Evolutionary conservation across 1,140 invertebrate species (phyloP), one percentile per base, ranked within the genome.

Genomic region (Macrobrachium rosenbergii): DNA sequence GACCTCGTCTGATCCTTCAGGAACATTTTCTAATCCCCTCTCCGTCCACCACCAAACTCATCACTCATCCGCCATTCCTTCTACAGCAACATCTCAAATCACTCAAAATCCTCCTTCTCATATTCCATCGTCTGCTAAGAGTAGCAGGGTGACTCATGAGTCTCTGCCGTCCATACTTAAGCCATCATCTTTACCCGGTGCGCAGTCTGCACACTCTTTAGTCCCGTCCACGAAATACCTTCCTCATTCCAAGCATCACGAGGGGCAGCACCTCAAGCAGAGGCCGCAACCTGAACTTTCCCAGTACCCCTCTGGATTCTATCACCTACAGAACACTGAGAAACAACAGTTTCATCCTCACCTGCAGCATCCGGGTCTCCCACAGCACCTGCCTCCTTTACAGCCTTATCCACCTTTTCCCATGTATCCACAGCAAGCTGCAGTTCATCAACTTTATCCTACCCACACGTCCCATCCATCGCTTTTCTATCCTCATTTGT

Each of bases 401-500:
- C 80, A 69, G 37, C 21, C 69, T 23, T 43, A 72, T n/a, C 69
- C 69, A 23, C 69, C 19, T n/a, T 43, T 17, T 5, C 64, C 19
- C 11, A n/a, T 28, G 23, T 45, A 67, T 43, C 69, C 28, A 11
- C 52, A 83, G 11, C 52, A 21, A 63, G 21, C 10, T 21, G 72
- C n/a, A 16, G 16, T 23, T 12, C 17, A 52, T 12, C 23, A 58
- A 59, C 6, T 59, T 23, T 23, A 62, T 17, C 84, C 69, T 37
- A 12, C 67, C 12, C 78, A 87, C 23, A 28, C 78, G 17, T 17
- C 78, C 21, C 84, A 87, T 37, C 85, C 85, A 16, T 87, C 85
- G 7, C 85, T 87, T 14, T 87, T 81, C 67, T 87, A 87, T 14
- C 85, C 85, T n/a, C 78, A 87, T 59, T 45, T 87, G 28, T n/a